Base-by-base conservation (phyloP, 2,797 vertebrate genomes). In the Malacoraja senta region DNA sequence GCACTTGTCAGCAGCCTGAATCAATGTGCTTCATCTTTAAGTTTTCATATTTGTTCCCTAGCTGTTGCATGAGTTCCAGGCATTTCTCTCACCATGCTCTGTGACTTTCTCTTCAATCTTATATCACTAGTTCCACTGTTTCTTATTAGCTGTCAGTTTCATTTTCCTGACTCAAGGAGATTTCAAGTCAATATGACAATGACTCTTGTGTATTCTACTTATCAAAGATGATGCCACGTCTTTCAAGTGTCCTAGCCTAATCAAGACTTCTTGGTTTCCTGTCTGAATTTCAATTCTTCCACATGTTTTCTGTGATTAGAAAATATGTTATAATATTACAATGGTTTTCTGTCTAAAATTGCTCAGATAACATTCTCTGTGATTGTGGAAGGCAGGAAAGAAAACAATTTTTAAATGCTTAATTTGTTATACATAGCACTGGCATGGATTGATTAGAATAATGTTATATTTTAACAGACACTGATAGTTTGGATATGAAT, bases 151-250 rank as follows among this genome's bases (percentile, higher is more conserved):
- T 86, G 58, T 65, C 58, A 63, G 13, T 17, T 61, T 32, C 29
- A 86, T 29, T 29, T 65, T 86, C 35, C 61, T n/a, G n/a, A 86
- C 29, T 9, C 83, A 86, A 86, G 19, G 83, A 61, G 29, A 65
- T 86, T 17, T 65, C 15, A 63, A 65, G 61, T 86, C 83, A 86
- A 86, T 86, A 32, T 86, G 83, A 65, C 61, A 78, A 35, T 78
- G n/a, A 78, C 32, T 78, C 10, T 78, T 35, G 32, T 3, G 32
- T 35, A 65, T 65, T 65, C n/a, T 19, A n/a, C 83, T 86, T 65
- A 86, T 15, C 7, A 19, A 6, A 17, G 83, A n/a, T n/a, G 26
- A 86, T 63, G 32, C 58, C 58, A 65, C 8, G 4, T n/a, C 29
- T 86, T 86, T 65, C 61, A 86, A 65, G 26, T n/a, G 81, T 32